Evolutionary conservation across 2,888 invertebrate genomes (phyloP), one percentile per base, ranked within the genome.

Genomic region (Odontothrips loti): DNA sequence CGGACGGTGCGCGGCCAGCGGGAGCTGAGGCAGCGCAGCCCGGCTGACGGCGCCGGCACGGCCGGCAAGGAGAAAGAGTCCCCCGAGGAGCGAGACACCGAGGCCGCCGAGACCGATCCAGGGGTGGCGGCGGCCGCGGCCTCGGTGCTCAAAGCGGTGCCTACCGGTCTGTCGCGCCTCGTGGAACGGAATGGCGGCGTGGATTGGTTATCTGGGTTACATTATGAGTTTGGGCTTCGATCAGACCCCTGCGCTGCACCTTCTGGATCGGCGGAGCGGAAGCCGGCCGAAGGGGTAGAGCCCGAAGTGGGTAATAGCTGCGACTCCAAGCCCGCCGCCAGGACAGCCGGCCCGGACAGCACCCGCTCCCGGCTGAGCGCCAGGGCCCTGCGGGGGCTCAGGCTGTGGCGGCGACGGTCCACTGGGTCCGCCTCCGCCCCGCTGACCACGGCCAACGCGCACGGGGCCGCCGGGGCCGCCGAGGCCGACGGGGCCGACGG

Each of bases 1-100:
- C n/a, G 68, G 68, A 75, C 68, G 27, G 68, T 75, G 68, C 68
- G 68, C 23, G 68, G 23, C 27, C 12, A n/a, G 68, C 68, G 68
- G 23, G 68, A 27, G 12, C 68, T 27, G 27, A 11, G 68, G 9
- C 68, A 27, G 10, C 68, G 68, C 23, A n/a, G 68, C 68, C 27
- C 10, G 68, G 58, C 58, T n/a, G 58, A 6, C 15, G 58, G 11
- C 68, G 68, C 58, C 58, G 58, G 0, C 20, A 2, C 58, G 0
- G 58, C 17, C 15, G 51, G 51, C 51, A 15, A 12, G 58, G 58
- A 58, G 58, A 15, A 17, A 15, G 58, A 11, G 58, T 6, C 0
- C 12, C 10, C 6, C 23, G 27, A 23, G 68, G 68, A 12, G 63
- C 20, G 20, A 9, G 63, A 63, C 20, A 20, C 15, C 63, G 68